A percentile compares a stretch with the other conserved stretches of the same genome.
Conservation (phyloP, 2,888 invertebrate genomes). For the Stenchaetothrips biformis region DNA sequence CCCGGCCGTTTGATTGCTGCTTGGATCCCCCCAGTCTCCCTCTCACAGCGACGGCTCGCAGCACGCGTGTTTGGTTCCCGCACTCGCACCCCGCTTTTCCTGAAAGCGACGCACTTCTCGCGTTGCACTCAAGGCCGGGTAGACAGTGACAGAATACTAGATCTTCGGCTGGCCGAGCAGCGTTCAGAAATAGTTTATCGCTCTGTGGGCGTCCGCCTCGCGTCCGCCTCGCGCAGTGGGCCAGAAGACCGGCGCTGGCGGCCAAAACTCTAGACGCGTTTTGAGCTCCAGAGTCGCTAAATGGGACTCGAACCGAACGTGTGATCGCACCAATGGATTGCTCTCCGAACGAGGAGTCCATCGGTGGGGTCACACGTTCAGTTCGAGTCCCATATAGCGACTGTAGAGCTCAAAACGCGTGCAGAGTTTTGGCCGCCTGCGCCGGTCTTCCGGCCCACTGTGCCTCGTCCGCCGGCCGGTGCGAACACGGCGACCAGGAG, state of each 20-base stretch:
- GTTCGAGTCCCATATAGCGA: too few species aligned
- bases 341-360: too few species aligned
- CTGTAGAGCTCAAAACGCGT: too few species aligned
- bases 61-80: not conserved
- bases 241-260: too few species aligned
- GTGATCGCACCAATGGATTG: too few species aligned
- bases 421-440: too few species aligned
- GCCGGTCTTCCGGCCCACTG: too few species aligned
- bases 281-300: too few species aligned
- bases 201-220: not conserved
- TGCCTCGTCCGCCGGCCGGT: not conserved
- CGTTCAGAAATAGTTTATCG: slow-evolving; percentile 25
- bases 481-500: not conserved
- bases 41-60: not conserved
- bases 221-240: too few species aligned
- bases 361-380: too few species aligned
- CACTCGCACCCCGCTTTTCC: not conserved
- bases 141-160: slow-evolving; percentile 3
- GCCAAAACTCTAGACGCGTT: too few species aligned
- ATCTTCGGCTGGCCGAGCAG: not conserved
- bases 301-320: too few species aligned
- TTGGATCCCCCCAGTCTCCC: not conserved
- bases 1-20: not conserved
- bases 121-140: not conserved
- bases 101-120: not conserved